Percentiles rank a stretch among this genome's conserved stretches.
Evolutionary conservation across 2,888 invertebrate genomes (phyloP).

Genomic region (Entomobrya proxima): DNA sequence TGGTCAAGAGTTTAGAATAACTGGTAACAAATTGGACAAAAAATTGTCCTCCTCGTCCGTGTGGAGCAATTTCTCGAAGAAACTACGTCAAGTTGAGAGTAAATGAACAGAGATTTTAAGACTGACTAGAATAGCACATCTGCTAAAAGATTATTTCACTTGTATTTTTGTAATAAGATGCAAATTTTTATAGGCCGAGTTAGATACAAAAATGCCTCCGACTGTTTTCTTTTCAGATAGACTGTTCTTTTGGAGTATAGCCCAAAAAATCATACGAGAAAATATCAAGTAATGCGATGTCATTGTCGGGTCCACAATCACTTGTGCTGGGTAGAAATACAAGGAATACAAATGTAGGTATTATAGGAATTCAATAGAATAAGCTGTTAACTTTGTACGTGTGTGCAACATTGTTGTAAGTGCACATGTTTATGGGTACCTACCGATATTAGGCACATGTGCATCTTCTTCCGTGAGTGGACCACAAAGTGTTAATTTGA

Average conservation of each 20-base stretch:
- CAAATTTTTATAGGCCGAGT: slow-evolving; percentile 68
- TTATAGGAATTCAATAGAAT: neutral
- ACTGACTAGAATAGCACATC: neutral
- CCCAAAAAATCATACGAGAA: slow-evolving; percentile 3
- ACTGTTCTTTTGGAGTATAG: neutral
- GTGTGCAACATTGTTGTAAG: neutral
- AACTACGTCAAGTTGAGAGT: neutral
- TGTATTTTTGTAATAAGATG: slow-evolving; percentile 57
- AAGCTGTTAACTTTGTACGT: neutral
- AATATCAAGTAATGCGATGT: slow-evolving; percentile 27
- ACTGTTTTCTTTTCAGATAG: neutral
- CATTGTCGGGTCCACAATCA: neutral
- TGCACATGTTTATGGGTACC: slow-evolving; percentile 15
- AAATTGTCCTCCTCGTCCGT: neutral
- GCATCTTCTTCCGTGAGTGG: neutral
- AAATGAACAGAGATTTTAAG: neutral
- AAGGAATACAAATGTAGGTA: slow-evolving; percentile 10
- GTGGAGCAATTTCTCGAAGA: neutral
- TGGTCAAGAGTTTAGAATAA: neutral
- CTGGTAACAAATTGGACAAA: neutral
- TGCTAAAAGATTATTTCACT: slow-evolving; percentile 3
- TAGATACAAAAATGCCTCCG: slow-evolving; percentile 42
- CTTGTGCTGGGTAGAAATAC: neutral
- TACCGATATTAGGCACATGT: neutral
- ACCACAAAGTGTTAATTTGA: slow-evolving; percentile 49